Evolutionary conservation across 1,140 invertebrate genomes (phyloP).

Genomic region (Drosophila biarmipes): DNA sequence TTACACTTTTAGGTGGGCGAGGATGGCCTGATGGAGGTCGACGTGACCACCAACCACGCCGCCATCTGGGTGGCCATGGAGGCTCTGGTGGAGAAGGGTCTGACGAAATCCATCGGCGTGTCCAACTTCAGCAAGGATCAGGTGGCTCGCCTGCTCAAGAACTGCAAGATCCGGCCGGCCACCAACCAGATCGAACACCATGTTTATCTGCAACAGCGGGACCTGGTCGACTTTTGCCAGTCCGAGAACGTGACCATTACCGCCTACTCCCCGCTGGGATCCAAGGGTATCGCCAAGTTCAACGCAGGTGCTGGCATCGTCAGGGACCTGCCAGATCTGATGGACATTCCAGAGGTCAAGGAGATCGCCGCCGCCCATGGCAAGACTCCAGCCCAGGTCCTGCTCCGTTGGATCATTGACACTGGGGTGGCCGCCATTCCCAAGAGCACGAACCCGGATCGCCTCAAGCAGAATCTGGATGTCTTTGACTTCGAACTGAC

Average conservation of each 20-base stretch:
- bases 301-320: constrained; percentile 84
- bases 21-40: constrained; percentile 88
- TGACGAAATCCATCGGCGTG: constrained; percentile 89
- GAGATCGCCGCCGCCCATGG: constrained; percentile 89
- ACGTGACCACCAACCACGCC: constrained; percentile 89
- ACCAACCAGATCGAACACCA: constrained; percentile 93
- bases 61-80: constrained; percentile 92
- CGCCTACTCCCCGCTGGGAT: constrained; percentile 93
- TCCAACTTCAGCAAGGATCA: constrained; percentile 93
- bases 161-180: constrained; percentile 88
- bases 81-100: constrained; percentile 88
- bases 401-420: constrained; percentile 91
- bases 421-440: constrained; percentile 91
- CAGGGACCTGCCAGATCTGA: constrained; percentile 87
- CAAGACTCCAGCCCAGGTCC: constrained; percentile 91
- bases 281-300: constrained; percentile 87
- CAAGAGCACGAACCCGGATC: constrained; percentile 90
- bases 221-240: constrained; percentile 90
- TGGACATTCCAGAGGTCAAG: constrained; percentile 88
- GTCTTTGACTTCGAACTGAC: constrained; percentile 88
- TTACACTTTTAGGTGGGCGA: constrained; percentile 81
- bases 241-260: constrained; percentile 90
- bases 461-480: constrained; percentile 88
- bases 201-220: constrained; percentile 92
- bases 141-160: constrained; percentile 88